Evolutionary conservation across 2,113 vertebrate species (phyloP).

Genomic region (Lota lota): DNA sequence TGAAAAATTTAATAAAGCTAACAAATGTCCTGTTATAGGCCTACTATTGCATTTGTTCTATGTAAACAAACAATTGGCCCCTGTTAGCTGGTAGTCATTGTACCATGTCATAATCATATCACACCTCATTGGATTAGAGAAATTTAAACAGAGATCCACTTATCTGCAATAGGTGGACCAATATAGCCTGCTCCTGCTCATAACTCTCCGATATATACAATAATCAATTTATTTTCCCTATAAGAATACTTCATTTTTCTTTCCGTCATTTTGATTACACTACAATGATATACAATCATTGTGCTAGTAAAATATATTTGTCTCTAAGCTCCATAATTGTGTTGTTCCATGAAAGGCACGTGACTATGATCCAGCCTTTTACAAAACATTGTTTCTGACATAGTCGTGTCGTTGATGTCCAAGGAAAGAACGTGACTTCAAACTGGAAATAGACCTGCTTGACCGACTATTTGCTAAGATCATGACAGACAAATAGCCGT

Average conservation of each 20-base stretch:
- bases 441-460: no score
- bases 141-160: conserved; percentile 1
- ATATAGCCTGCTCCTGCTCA: neutral
- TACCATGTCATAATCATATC: conserved; percentile 2
- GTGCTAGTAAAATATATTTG: no score
- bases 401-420: neutral
- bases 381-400: neutral
- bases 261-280: no score
- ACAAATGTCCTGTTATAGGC: neutral
- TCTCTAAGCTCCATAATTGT: no score
- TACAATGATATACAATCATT: no score
- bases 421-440: neutral
- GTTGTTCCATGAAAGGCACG: neutral
- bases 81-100: neutral
- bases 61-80: neutral
- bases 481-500: neutral
- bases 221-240: no score
- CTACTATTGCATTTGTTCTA: neutral
- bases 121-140: conserved; percentile 7
- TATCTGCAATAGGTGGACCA: neutral
- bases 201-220: no score
- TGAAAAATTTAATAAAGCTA: neutral
- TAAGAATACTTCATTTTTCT: no score
- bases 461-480: neutral
- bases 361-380: neutral